Conservation (phyloP, 2,797 vertebrate species). For the Atherinosoma microstoma region DNA sequence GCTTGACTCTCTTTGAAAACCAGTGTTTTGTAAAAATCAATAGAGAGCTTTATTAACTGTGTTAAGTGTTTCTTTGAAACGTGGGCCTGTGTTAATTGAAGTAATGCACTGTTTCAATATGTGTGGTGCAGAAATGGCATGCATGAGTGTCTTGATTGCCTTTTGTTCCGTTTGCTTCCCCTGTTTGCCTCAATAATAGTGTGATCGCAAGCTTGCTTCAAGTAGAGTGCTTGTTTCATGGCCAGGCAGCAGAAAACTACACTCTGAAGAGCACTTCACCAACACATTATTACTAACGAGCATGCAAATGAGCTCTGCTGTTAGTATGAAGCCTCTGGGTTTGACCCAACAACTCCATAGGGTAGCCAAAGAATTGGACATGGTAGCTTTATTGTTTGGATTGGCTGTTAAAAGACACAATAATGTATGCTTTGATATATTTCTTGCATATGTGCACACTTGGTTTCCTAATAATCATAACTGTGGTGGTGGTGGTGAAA, state of each 20-base stretch:
- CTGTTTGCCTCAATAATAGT: slow-evolving; percentile 73
- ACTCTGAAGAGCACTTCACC: slow-evolving; percentile 84
- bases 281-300: slow-evolving; percentile 86
- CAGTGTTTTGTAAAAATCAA: slow-evolving; percentile 63
- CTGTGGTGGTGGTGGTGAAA: slow-evolving; percentile 18
- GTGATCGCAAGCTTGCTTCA: slow-evolving; percentile 62
- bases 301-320: slow-evolving; percentile 82
- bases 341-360: slow-evolving; percentile 73
- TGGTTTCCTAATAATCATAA: slow-evolving; percentile 53
- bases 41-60: slow-evolving; percentile 62
- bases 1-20: slow-evolving; percentile 50
- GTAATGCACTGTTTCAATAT: slow-evolving; percentile 73
- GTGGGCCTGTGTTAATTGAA: slow-evolving; percentile 74
- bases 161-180: slow-evolving; percentile 77
- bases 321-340: slow-evolving; percentile 76
- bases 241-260: slow-evolving; percentile 83
- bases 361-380: slow-evolving; percentile 71
- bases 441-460: slow-evolving; percentile 64
- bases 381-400: slow-evolving; percentile 69
- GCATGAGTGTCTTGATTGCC: slow-evolving; percentile 81
- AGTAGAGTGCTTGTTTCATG: slow-evolving; percentile 81
- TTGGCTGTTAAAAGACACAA: slow-evolving; percentile 67
- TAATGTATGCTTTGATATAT: slow-evolving; percentile 73
- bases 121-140: slow-evolving; percentile 71
- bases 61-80: slow-evolving; percentile 72